Evolutionary conservation across 2,113 vertebrate genomes (phyloP).

Genomic region (Limnothrissa miodon): DNA sequence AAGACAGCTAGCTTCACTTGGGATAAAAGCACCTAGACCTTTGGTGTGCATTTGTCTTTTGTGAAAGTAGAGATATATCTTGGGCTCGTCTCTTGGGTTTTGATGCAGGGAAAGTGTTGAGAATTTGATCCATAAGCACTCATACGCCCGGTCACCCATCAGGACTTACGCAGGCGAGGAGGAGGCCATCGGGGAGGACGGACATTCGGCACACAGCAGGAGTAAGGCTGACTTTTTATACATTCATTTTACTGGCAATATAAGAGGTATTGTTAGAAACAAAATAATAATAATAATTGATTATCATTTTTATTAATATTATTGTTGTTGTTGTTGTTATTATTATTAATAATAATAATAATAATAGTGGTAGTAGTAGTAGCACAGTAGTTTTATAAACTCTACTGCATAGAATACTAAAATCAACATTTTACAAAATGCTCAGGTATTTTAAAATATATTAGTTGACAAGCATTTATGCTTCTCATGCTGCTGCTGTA

Average conservation of each 20-base stretch:
- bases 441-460: no score
- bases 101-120: constrained; percentile 94
- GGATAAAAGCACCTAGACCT: neutral
- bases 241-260: neutral
- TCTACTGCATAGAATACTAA: no score
- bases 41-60: constrained; percentile 15
- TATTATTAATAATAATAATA: no score
- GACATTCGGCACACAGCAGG: constrained; percentile 79
- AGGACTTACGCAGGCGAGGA: constrained; percentile 93
- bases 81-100: constrained; percentile 61
- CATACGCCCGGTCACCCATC: constrained; percentile 95
- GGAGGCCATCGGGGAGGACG: constrained; percentile 86
- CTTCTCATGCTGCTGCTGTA: no score
- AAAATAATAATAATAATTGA: no score
- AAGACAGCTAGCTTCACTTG: neutral
- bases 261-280: no score
- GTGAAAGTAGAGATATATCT: constrained; percentile 67
- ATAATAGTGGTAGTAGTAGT: no score
- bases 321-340: no score
- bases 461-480: no score
- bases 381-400: no score
- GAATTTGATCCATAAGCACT: constrained; percentile 98
- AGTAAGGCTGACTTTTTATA: constrained; percentile 67
- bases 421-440: no score
- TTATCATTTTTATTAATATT: no score